A percentile compares a stretch with the other conserved stretches of the same genome.
Evolutionary conservation across 2,888 invertebrate species (phyloP).

Genomic region (Amblyjoppa fuscipennis): DNA sequence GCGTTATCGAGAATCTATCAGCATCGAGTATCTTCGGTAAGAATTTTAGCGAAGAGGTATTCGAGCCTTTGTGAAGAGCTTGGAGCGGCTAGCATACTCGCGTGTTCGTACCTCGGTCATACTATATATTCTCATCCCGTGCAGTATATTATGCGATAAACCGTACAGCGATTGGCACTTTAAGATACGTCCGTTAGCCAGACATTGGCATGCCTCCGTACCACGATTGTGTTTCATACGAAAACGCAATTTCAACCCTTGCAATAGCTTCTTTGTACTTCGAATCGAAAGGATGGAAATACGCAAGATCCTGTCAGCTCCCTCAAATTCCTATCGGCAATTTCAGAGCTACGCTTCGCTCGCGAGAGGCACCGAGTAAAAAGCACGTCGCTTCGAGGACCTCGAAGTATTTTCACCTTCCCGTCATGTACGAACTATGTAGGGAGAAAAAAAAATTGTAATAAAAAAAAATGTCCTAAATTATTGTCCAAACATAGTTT

Average conservation of each 20-base stretch:
- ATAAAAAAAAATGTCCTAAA: too few relatives aligned
- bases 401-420: neutral
- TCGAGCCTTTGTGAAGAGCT: conserved; percentile 51
- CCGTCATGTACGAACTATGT: neutral
- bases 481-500: too few relatives aligned
- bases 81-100: conserved; percentile 40
- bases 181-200: neutral
- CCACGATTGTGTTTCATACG: neutral
- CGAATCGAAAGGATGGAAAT: neutral
- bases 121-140: conserved; percentile 28
- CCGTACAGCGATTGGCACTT: conserved; percentile 1
- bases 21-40: conserved; percentile 55
- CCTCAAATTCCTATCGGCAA: neutral
- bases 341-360: neutral
- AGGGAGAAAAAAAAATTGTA: too few relatives aligned
- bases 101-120: conserved; percentile 9
- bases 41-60: conserved; percentile 50
- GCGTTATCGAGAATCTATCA: conserved; percentile 67
- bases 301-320: neutral
- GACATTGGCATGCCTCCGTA: neutral
- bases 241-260: conserved; percentile 8
- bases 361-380: neutral
- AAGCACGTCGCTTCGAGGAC: neutral
- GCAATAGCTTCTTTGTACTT: neutral
- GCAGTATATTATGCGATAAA: conserved; percentile 32